Conservation (phyloP, 1,140 invertebrate species). For the Papilio polytes region DNA sequence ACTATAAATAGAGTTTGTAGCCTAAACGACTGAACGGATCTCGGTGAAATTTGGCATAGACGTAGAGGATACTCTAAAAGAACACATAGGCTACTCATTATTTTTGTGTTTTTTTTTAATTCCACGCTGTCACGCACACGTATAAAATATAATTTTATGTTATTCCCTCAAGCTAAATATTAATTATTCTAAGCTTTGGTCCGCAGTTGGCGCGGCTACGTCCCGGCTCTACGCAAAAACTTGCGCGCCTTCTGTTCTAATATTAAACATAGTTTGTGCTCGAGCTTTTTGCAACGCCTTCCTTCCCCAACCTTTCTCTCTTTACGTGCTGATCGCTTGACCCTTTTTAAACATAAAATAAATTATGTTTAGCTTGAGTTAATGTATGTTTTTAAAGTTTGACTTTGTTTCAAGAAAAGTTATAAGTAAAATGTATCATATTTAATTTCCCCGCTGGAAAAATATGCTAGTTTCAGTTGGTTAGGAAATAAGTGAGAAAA, state of each 20-base stretch:
- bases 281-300: slow-evolving; percentile 65
- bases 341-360: slow-evolving; percentile 66
- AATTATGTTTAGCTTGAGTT: slow-evolving; percentile 63
- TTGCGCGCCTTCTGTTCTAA: slow-evolving; percentile 75
- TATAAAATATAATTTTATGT: neutral
- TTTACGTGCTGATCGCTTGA: slow-evolving; percentile 73
- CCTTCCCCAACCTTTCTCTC: slow-evolving; percentile 42
- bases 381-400: slow-evolving; percentile 46
- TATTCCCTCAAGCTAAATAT: slow-evolving; percentile 4
- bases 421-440: neutral
- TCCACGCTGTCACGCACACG: no score
- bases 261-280: slow-evolving; percentile 80
- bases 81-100: no score
- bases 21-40: no score
- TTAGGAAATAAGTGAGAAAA: neutral
- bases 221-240: slow-evolving; percentile 69
- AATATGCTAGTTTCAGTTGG: neutral
- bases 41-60: no score
- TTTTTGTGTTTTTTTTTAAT: no score
- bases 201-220: slow-evolving; percentile 39
- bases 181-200: slow-evolving; percentile 26
- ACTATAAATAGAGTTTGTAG: no score
- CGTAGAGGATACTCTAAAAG: no score
- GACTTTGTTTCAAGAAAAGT: neutral
- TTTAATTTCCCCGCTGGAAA: neutral